Percentiles rank a stretch among this genome's conserved stretches.
Conservation (phyloP, 1,140 invertebrate species). For the Phenacoccus solenopsis region DNA sequence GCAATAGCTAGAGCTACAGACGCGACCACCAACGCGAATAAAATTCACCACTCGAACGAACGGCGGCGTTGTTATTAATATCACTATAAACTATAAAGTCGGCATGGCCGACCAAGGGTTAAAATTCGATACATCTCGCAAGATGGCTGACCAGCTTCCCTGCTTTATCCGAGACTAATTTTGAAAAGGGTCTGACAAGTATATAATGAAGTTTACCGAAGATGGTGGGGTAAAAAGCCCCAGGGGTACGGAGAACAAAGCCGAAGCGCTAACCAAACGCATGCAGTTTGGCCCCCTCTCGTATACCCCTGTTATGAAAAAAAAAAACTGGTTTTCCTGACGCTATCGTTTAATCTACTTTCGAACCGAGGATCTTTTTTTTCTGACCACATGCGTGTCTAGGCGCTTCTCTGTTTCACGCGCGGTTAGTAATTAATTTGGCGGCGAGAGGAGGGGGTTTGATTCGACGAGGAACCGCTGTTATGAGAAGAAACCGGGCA, state of each 20-base stretch:
- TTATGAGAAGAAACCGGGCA: too few species aligned
- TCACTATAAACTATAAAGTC: neutral
- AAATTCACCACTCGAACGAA: too few species aligned
- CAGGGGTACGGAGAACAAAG: slow-evolving; percentile 5
- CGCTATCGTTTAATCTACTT: slow-evolving; percentile 1
- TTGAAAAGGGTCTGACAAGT: slow-evolving; percentile 16
- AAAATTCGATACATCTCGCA: neutral
- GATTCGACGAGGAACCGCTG: too few species aligned
- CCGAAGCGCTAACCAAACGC: neutral
- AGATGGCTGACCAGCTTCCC: slow-evolving; percentile 6
- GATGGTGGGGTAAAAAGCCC: slow-evolving; percentile 13
- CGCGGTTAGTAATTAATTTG: neutral
- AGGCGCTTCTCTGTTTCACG: neutral
- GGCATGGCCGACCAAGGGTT: neutral
- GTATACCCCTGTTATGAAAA: neutral
- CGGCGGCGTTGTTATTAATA: too few species aligned
- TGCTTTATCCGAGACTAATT: slow-evolving; percentile 5
- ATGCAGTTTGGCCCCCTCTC: neutral
- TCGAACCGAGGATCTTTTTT: too few species aligned
- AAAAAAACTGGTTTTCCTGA: neutral
- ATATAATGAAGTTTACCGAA: slow-evolving; percentile 10
- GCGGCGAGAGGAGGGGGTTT: neutral
- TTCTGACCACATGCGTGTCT: neutral
- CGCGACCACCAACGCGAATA: neutral
- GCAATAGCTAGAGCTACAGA: too few species aligned